Evolutionary conservation across 2,113 vertebrate species (phyloP).

Genomic region (Corythaixoides concolor): DNA sequence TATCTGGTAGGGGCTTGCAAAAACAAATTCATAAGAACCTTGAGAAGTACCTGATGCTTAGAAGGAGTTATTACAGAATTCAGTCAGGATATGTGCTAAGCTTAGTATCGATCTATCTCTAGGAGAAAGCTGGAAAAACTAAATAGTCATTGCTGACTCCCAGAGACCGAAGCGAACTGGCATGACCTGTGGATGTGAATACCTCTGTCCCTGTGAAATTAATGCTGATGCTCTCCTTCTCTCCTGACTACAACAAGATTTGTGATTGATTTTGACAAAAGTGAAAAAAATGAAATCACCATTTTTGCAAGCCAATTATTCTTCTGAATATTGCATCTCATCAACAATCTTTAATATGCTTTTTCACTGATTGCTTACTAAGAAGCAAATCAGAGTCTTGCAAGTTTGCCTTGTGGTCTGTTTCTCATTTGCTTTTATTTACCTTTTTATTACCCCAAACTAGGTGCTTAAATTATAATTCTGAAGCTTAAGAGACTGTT

Average conservation of each 20-base stretch:
- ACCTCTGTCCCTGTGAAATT: not conserved
- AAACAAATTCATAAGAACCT: not conserved
- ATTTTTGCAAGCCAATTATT: not conserved
- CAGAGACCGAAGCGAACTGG: not conserved
- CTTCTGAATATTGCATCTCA: not conserved
- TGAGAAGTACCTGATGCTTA: not conserved
- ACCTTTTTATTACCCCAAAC: not conserved
- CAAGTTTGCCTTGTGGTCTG: not conserved
- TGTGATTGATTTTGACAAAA: not conserved
- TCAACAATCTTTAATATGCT: not conserved
- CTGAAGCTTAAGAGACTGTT: not conserved
- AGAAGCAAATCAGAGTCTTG: not conserved
- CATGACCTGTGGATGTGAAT: not conserved
- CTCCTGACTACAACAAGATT: not conserved
- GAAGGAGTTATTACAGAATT: not conserved
- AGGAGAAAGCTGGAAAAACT: not conserved
- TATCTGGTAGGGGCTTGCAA: not conserved
- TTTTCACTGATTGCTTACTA: not conserved
- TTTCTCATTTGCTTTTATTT: not conserved
- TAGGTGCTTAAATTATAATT: not conserved
- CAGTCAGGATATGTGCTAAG: not conserved
- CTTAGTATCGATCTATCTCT: not conserved
- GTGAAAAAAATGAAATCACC: not conserved
- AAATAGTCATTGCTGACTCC: not conserved
- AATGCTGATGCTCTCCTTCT: not conserved